phyloP scores from a whole-genome alignment of 2,797 vertebrate species.

The Sebastes cheni region DNA sequence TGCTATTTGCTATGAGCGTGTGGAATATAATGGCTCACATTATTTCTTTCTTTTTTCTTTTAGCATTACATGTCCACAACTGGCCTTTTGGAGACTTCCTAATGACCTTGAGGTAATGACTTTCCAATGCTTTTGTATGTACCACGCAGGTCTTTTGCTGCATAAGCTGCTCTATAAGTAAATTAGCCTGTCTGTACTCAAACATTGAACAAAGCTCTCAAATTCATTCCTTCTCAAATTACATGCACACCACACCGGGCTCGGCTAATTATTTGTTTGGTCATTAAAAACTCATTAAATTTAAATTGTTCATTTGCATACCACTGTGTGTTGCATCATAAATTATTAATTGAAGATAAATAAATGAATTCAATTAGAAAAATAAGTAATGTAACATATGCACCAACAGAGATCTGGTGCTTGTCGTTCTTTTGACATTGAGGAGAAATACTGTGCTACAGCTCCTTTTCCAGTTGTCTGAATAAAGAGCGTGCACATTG shows the following conservation, averaged over 20 bases:
- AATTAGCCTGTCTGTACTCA: slow-evolving; percentile 76
- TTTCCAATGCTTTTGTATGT: slow-evolving; percentile 62
- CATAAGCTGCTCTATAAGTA: slow-evolving; percentile 69
- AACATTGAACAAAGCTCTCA: slow-evolving; percentile 81
- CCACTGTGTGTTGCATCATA: slow-evolving; percentile 85
- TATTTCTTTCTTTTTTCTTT: slow-evolving; percentile 50
- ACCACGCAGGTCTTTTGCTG: slow-evolving; percentile 48
- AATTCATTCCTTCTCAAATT: slow-evolving; percentile 83
- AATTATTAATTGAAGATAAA: slow-evolving; percentile 89
- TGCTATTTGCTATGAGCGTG: slow-evolving; percentile 68
- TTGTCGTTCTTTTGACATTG: slow-evolving; percentile 82
- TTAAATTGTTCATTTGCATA: slow-evolving; percentile 90
- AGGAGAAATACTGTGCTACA: slow-evolving; percentile 37
- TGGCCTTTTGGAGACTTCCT: slow-evolving; percentile 66
- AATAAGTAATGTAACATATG: slow-evolving; percentile 84
- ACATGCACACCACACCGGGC: slow-evolving; percentile 83
- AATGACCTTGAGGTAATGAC: slow-evolving; percentile 78
- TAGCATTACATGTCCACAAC: slow-evolving; percentile 62
- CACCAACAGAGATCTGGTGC: slow-evolving; percentile 74
- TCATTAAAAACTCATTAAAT: slow-evolving; percentile 91
- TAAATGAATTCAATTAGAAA: slow-evolving; percentile 87
- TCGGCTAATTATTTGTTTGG: slow-evolving; percentile 88
- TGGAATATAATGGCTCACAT: slow-evolving; percentile 66
- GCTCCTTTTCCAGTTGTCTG: slow-evolving; percentile 30
- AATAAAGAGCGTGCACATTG: slow-evolving; percentile 18